Conservation (phyloP, 2,888 invertebrate genomes). For the Macrosiphum euphorbiae region DNA sequence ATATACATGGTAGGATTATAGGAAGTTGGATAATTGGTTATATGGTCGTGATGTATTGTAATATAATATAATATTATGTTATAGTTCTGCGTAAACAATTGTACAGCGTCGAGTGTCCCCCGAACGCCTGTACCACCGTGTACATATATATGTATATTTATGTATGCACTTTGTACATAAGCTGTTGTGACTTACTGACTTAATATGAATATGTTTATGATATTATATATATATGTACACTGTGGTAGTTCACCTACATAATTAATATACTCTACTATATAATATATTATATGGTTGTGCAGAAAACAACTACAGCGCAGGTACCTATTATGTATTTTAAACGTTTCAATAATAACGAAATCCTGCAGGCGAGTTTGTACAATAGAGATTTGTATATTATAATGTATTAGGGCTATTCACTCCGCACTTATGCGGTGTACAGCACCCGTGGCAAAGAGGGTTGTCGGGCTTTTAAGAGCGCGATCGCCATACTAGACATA, state of each 20-base stretch:
- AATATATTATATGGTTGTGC: not conserved
- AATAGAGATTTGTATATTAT: slow-evolving; percentile 32
- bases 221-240: not conserved
- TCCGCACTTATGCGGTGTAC: slow-evolving; percentile 6
- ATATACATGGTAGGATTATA: not conserved
- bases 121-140: not conserved
- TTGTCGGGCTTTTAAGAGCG: slow-evolving; percentile 26
- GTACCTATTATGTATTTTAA: slow-evolving; percentile 26
- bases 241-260: not conserved
- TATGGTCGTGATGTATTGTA: not conserved
- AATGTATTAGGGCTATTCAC: not conserved
- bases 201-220: not conserved
- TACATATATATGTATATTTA: not conserved
- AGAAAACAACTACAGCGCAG: slow-evolving; percentile 20
- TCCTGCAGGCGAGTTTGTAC: slow-evolving; percentile 22
- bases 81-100: not conserved
- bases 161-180: not conserved
- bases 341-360: slow-evolving; percentile 53
- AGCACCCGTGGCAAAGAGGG: not conserved
- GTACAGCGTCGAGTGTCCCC: not conserved
- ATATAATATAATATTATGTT: not conserved
- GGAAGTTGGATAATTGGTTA: not conserved
- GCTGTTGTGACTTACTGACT: slow-evolving; percentile 1
- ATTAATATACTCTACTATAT: not conserved
- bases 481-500: slow-evolving; percentile 49